phyloP scores from a whole-genome alignment of 2,888 invertebrate species.

The Cheilosia vernalis region DNA sequence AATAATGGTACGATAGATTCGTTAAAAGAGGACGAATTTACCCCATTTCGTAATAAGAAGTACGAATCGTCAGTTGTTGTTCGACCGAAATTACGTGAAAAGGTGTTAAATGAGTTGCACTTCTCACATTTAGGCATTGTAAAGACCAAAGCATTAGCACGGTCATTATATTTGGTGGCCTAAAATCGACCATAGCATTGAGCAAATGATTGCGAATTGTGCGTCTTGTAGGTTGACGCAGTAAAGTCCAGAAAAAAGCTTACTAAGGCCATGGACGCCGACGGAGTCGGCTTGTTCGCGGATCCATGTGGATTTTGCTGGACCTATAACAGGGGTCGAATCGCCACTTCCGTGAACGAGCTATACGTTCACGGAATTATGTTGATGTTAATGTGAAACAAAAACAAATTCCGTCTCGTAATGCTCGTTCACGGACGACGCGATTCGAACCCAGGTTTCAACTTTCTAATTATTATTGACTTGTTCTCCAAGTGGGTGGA shows the following conservation, averaged over 20 bases:
- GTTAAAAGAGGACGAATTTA: neutral
- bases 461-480: conserved; percentile 32
- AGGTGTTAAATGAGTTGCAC: neutral
- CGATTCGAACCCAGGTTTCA: too few species aligned
- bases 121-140: conserved; percentile 4
- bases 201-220: conserved; percentile 19
- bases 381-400: too few species aligned
- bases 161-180: conserved; percentile 47
- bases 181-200: conserved; percentile 25
- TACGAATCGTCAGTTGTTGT: neutral
- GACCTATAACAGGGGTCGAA: too few species aligned
- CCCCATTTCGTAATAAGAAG: neutral
- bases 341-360: too few species aligned
- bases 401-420: too few species aligned
- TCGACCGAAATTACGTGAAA: neutral
- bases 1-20: neutral
- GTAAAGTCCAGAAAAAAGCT: conserved; percentile 19
- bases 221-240: conserved; percentile 20
- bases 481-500: conserved; percentile 51
- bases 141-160: too few species aligned
- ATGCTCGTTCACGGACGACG: too few species aligned
- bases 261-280: conserved; percentile 32
- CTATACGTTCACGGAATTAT: too few species aligned
- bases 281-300: conserved; percentile 37
- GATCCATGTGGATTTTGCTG: conserved; percentile 45